phyloP scores from a whole-genome alignment of 1,140 invertebrate genomes.

The Euura lappo region DNA sequence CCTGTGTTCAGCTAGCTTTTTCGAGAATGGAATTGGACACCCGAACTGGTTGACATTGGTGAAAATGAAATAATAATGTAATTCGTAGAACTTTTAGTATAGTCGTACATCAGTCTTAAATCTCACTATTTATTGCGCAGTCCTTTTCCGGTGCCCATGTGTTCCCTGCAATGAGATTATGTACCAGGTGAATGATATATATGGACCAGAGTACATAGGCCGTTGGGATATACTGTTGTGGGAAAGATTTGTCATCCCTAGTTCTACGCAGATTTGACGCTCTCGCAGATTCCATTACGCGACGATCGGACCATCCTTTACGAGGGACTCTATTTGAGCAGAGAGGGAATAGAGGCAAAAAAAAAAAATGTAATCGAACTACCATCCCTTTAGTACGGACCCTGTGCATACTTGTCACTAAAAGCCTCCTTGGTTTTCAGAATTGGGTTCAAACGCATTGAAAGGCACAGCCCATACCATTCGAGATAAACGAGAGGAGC shows the following conservation, averaged over 20 bases:
- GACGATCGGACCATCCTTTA: neutral
- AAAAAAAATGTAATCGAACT: no score
- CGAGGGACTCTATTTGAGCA: no score
- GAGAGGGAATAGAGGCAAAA: no score
- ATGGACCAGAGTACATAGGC: neutral
- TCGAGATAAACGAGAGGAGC: neutral
- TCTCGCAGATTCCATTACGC: conserved; percentile 2
- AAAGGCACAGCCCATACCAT: neutral
- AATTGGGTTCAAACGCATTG: neutral
- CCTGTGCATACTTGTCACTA: neutral
- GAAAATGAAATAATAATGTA: no score
- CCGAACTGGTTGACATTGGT: no score
- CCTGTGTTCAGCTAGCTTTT: no score
- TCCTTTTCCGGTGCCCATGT: no score
- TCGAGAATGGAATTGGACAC: no score
- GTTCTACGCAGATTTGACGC: neutral
- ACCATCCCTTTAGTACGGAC: neutral
- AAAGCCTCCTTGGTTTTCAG: neutral
- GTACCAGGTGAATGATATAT: neutral
- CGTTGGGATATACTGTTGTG: neutral
- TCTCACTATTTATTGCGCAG: no score
- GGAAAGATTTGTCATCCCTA: neutral
- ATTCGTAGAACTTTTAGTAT: no score
- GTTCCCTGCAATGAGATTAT: neutral
- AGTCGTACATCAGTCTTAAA: no score